These are phyloP conservation scores for Tetragonula clypearis DNA, from an alignment of 1,140 invertebrate species.

Conservation along the genomic window DNA sequence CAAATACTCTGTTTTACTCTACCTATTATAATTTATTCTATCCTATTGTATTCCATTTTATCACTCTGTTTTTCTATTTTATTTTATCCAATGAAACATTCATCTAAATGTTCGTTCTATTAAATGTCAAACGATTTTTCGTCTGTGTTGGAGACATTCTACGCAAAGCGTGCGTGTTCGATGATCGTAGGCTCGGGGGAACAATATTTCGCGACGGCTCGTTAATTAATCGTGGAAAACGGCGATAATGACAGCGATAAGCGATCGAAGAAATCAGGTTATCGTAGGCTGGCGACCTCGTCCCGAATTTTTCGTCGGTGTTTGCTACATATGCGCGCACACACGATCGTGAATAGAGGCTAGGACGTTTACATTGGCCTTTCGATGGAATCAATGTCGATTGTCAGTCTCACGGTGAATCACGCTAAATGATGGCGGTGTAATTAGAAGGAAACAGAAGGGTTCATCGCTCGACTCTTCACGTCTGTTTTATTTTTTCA, in stretches of 20 bases:
- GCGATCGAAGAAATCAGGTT: slow-evolving; percentile 15
- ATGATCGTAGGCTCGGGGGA: too few species aligned
- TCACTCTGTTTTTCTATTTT: too few species aligned
- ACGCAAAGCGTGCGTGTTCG: too few species aligned
- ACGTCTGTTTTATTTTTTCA: background rate
- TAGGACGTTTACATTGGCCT: background rate
- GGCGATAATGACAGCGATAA: background rate
- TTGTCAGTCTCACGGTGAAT: background rate
- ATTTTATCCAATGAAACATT: too few species aligned
- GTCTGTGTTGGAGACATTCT: too few species aligned
- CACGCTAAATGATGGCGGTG: background rate
- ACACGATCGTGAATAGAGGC: background rate
- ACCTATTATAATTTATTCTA: too few species aligned
- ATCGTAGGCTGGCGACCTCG: slow-evolving; percentile 16
- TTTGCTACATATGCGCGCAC: background rate
- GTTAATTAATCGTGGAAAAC: background rate
- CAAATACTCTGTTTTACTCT: too few species aligned
- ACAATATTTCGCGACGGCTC: too few species aligned
- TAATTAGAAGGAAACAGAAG: background rate
- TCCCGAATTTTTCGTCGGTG: slow-evolving; percentile 1
- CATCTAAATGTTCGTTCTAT: too few species aligned
- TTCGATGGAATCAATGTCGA: background rate
- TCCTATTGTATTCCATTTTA: too few species aligned
- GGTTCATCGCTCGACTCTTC: too few species aligned
- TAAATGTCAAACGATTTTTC: too few species aligned